Conservation (phyloP, 92 coral and sea anemone species). For the Paramuricea clavata region DNA sequence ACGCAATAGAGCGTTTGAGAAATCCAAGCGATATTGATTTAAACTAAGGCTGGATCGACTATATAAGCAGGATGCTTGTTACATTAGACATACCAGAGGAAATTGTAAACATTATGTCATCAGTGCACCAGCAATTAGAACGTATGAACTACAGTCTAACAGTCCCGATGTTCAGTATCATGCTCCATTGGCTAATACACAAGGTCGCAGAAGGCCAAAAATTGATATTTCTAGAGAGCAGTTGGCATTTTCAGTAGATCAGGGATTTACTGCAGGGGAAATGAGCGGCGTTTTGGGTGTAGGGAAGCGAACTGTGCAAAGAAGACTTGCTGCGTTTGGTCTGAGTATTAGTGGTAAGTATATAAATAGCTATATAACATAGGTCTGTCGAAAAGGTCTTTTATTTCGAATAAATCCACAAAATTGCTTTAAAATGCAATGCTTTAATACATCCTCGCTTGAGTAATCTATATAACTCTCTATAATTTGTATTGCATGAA, state of each 20-base stretch:
- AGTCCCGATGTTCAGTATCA: background rate
- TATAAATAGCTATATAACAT: too few species aligned
- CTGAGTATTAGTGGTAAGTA: constrained; percentile 10
- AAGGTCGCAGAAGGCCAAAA: background rate
- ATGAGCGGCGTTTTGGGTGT: constrained; percentile 4
- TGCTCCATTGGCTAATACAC: background rate
- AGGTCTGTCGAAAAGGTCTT: too few species aligned
- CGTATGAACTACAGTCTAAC: background rate
- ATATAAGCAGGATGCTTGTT: constrained; percentile 38
- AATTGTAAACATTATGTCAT: background rate
- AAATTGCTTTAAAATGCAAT: too few species aligned
- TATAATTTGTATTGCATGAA: too few species aligned
- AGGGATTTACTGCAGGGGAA: constrained; percentile 12
- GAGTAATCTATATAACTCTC: too few species aligned
- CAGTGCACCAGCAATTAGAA: background rate
- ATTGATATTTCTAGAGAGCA: constrained; percentile 1
- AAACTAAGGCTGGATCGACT: constrained; percentile 32
- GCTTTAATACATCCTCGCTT: too few species aligned
- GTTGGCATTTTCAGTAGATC: constrained; percentile 7
- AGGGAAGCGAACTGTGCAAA: background rate
- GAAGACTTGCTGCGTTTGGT: background rate
- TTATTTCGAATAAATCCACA: too few species aligned
- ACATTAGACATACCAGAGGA: constrained; percentile 35
- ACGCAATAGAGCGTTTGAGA: background rate
- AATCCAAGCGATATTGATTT: background rate